These are phyloP conservation scores for Holothuria glaberrima DNA, from an alignment of 35 echinoderm and acorn worm genomes.

Conservation along the genomic window DNA sequence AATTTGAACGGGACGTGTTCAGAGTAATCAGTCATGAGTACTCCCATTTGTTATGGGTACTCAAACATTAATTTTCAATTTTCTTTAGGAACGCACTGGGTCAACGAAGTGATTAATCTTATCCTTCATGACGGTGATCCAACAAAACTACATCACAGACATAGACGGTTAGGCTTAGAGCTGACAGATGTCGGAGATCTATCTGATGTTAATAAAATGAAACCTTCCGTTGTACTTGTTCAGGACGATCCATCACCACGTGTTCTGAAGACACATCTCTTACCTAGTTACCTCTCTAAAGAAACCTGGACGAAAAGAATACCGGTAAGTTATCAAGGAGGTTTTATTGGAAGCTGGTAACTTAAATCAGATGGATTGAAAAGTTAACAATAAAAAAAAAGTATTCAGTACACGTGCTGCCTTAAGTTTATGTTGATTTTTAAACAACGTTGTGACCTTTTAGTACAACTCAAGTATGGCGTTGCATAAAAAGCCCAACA, in stretches of 20 bases:
- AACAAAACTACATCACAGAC: background rate
- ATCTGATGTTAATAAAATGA: background rate
- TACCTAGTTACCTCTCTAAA: background rate
- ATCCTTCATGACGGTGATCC: background rate
- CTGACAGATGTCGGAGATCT: background rate
- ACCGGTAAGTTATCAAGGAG: background rate
- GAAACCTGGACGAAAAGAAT: background rate
- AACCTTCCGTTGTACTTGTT: background rate
- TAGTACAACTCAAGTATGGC: too few species aligned
- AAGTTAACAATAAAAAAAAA: too few species aligned
- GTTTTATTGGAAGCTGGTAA: too few species aligned
- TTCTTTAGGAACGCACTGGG: background rate
- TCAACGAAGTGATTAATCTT: background rate
- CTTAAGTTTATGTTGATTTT: too few species aligned
- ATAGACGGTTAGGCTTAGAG: background rate
- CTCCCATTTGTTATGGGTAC: too few species aligned
- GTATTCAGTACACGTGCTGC: too few species aligned
- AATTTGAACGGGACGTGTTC: too few species aligned
- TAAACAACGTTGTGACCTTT: too few species aligned
- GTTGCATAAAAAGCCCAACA: too few species aligned
- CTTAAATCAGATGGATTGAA: too few species aligned
- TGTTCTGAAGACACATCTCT: background rate
- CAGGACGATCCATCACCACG: background rate
- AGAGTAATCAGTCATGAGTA: too few species aligned
- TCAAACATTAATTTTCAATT: too few species aligned